These are phyloP conservation scores for Sphaeramia orbicularis DNA, from an alignment of 2,797 vertebrate genomes.

Conservation along the genomic window DNA sequence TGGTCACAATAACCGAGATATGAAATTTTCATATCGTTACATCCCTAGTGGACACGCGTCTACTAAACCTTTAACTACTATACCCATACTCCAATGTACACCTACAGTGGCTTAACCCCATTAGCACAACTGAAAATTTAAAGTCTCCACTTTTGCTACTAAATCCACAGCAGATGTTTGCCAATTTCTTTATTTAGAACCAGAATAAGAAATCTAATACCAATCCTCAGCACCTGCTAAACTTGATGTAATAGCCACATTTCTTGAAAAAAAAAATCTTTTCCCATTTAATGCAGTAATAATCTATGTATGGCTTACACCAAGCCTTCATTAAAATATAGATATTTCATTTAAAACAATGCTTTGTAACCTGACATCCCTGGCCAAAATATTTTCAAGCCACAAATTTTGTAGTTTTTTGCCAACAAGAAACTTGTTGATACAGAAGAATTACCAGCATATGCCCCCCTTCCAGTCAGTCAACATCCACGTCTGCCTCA, in stretches of 20 bases:
- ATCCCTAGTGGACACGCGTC: conserved; percentile 15
- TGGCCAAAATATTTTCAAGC: neutral
- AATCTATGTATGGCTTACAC: too few relatives aligned
- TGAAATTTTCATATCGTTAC: too few relatives aligned
- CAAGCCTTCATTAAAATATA: too few relatives aligned
- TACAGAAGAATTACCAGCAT: too few relatives aligned
- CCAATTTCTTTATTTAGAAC: too few relatives aligned
- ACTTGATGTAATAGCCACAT: neutral
- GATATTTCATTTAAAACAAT: neutral
- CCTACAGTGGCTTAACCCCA: conserved; percentile 18
- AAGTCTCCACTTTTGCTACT: neutral
- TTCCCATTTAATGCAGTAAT: neutral
- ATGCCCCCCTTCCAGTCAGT: too few relatives aligned
- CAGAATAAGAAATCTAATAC: neutral
- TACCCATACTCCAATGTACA: conserved; percentile 8
- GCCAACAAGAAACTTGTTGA: too few relatives aligned
- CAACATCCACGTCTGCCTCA: too few relatives aligned
- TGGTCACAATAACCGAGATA: too few relatives aligned
- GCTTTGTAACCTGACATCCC: neutral
- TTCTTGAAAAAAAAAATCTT: neutral
- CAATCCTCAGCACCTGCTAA: neutral
- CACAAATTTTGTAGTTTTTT: too few relatives aligned
- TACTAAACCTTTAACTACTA: conserved; percentile 45
- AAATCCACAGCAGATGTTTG: neutral
- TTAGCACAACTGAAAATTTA: conserved; percentile 21